Evolutionary conservation across 2,113 vertebrate species (phyloP).

Genomic region (Nansenia antarctica): DNA sequence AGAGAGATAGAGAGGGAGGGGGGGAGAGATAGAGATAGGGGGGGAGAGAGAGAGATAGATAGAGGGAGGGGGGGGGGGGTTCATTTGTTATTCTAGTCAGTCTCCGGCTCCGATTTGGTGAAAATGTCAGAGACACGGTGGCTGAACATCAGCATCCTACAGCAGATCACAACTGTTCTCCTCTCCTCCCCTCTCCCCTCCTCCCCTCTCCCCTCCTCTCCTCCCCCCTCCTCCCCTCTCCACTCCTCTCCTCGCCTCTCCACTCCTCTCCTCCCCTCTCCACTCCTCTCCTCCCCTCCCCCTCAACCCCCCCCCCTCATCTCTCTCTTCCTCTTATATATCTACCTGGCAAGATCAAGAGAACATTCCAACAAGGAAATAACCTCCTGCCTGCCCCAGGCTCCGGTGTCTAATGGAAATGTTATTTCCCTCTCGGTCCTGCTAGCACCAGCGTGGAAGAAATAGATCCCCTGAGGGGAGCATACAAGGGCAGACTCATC

Average conservation of each 20-base stretch:
- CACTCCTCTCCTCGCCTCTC: background rate
- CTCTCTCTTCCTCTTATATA: too few species aligned
- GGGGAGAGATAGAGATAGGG: background rate
- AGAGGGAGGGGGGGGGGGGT: constrained; percentile 18
- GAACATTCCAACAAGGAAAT: constrained; percentile 36
- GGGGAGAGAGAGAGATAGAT: background rate
- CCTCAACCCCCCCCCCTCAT: constrained; percentile 34
- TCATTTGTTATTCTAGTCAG: constrained; percentile 59
- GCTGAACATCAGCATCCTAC: constrained; percentile 36
- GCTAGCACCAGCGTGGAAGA: background rate
- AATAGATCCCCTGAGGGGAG: constrained; percentile 38
- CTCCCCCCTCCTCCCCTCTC: background rate
- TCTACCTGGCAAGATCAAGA: constrained; percentile 9
- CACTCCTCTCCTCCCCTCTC: constrained; percentile 16
- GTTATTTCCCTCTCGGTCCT: constrained; percentile 31
- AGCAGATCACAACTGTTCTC: constrained; percentile 43
- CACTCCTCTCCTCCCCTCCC: constrained; percentile 21
- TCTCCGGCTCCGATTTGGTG: constrained; percentile 45
- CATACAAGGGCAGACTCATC: constrained; percentile 33
- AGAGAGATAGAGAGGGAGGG: background rate
- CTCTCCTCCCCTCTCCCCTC: constrained; percentile 43
- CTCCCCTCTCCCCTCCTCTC: background rate
- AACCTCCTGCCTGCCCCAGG: constrained; percentile 47
- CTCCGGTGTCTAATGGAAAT: constrained; percentile 64
- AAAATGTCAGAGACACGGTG: constrained; percentile 56